Evolutionary conservation across 2,888 invertebrate species (phyloP).

Genomic region (Cremastinae sp.): DNA sequence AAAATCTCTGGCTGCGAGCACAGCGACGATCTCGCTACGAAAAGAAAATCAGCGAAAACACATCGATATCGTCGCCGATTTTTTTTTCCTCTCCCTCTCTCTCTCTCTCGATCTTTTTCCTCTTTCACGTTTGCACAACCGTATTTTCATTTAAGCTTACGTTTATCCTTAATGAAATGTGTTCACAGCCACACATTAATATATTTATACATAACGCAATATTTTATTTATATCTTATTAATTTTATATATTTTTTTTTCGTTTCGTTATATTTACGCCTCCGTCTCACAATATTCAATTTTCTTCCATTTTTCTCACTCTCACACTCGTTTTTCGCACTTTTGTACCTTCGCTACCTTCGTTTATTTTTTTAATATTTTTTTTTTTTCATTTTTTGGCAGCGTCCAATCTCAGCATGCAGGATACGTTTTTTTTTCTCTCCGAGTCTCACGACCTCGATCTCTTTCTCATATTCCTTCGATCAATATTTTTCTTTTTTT

Average conservation of each 20-base stretch:
- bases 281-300: neutral
- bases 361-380: slow-evolving; percentile 15
- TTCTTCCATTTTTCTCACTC: neutral
- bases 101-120: neutral
- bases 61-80: slow-evolving; percentile 13
- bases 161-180: slow-evolving; percentile 75
- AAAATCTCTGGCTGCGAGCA: neutral
- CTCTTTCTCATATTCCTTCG: too few relatives aligned
- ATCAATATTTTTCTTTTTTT: slow-evolving; percentile 7
- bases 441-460: slow-evolving; percentile 1
- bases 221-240: slow-evolving; percentile 60
- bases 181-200: slow-evolving; percentile 81
- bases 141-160: slow-evolving; percentile 58
- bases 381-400: slow-evolving; percentile 38
- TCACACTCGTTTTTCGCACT: slow-evolving; percentile 27
- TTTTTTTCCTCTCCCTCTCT: neutral
- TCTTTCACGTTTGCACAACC: slow-evolving; percentile 44
- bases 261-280: neutral
- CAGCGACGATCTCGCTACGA: slow-evolving; percentile 30
- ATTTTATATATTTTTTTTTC: slow-evolving; percentile 42
- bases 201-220: slow-evolving; percentile 67
- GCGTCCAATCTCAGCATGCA: slow-evolving; percentile 16
- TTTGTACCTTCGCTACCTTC: neutral
- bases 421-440: neutral
- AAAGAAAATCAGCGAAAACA: slow-evolving; percentile 16